Conservation (phyloP, 2,113 vertebrate species). For the Microtus oregoni region DNA sequence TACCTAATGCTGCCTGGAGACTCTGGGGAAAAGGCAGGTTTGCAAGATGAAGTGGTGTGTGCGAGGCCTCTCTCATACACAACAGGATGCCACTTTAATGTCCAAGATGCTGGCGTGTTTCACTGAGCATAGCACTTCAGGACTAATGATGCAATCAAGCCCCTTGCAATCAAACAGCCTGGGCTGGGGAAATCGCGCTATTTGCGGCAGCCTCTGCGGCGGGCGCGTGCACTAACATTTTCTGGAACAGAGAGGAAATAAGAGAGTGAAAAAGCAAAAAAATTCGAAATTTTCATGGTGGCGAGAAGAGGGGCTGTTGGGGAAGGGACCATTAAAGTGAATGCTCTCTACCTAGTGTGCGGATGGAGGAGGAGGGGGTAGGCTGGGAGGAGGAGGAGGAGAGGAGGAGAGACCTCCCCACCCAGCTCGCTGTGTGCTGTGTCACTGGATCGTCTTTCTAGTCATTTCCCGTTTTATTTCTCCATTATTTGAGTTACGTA, state of each 20-base stretch:
- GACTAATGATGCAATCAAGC: conserved; percentile 95
- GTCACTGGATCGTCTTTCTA: conserved; percentile 76
- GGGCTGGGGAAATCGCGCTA: conserved; percentile 89
- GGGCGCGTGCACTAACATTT: conserved; percentile 87
- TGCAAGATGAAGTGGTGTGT: conserved; percentile 91
- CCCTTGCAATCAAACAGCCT: conserved; percentile 93
- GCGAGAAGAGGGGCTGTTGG: conserved; percentile 41
- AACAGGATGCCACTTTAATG: conserved; percentile 94
- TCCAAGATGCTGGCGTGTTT: conserved; percentile 93
- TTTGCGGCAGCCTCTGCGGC: conserved; percentile 88
- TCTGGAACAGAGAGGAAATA: conserved; percentile 88
- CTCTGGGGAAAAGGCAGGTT: conserved; percentile 90
- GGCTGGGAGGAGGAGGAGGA: background rate
- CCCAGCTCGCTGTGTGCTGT: background rate
- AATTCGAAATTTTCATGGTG: conserved; percentile 82
- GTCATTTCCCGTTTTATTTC: conserved; percentile 84
- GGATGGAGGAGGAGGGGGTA: background rate
- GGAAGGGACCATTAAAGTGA: conserved; percentile 21
- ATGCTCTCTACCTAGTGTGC: conserved; percentile 4
- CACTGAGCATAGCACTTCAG: conserved; percentile 94
- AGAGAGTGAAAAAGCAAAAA: conserved; percentile 83
- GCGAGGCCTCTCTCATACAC: conserved; percentile 92
- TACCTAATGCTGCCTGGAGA: conserved; percentile 91
- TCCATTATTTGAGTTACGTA: conserved; percentile 87
- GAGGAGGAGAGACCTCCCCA: background rate